Evolutionary conservation across 2,888 invertebrate species (phyloP), one percentile per base, ranked within the genome.

Genomic region (Hydrotaea cyrtoneurina): DNA sequence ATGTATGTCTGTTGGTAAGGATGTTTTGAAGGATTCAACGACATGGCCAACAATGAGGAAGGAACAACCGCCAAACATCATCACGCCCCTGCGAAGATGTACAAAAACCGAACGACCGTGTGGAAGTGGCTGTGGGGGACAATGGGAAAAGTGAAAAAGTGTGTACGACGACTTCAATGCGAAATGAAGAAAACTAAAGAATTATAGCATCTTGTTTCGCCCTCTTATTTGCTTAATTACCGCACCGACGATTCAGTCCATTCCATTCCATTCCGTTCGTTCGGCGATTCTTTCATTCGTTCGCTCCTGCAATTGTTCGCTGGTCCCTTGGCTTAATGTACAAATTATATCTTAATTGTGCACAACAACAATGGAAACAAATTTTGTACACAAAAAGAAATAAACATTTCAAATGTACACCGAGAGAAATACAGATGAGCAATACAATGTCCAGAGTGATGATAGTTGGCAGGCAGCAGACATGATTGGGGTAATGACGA

Each of bases 171-270:
- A 19, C 2, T 23, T 13, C 23, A 59, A 26, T 26, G 26, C 59
- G 59, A 59, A 23, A 26, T 59, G 26, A 15, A 59, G 23, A 23
- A 59, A 59, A 43, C 75, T 50, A 46, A 75, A 64, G 50, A 66
- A 66, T 36, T 76, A 8, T 53, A 76, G 50, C 69, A 69, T 69
- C 69, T 69, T 50, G 50, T 69, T 69, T 10, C 64, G 76, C 53
- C 50, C 53, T 64, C 64, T 76, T 66, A 66, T 76, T 64, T 69
- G 50, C 69, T 50, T 76, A 76, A 76, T 76, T 76, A 50, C 76
- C 50, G 17, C 36, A 50, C 0, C 31, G 31, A 31, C 31, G 31
- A 31, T 59, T 15, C 13, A 59, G 36, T 23, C 26, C 50, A n/a
- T n/a, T n/a, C 15, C n/a, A 2, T 15, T 43, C 43, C 7, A 7